Conservation (phyloP, 2,113 vertebrate genomes). For the Girardinichthys multiradiatus region DNA sequence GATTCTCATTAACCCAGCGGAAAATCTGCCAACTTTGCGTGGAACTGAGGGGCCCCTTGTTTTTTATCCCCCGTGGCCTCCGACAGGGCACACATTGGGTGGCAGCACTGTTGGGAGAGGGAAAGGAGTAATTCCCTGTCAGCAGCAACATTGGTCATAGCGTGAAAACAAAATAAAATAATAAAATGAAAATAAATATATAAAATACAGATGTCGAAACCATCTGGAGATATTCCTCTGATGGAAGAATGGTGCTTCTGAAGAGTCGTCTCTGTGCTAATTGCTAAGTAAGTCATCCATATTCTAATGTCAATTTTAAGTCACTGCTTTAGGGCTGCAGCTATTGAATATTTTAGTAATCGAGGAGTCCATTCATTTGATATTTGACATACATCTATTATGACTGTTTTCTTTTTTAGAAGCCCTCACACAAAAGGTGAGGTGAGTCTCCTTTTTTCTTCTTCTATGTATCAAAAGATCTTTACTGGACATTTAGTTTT, state of each 20-base stretch:
- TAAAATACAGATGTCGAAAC: neutral
- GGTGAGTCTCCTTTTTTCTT: too few species aligned
- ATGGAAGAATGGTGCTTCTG: neutral
- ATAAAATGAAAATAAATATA: neutral
- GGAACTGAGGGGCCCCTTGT: slow-evolving; percentile 61
- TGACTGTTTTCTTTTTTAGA: too few species aligned
- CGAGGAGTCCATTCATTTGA: too few species aligned
- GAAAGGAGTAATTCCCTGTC: slow-evolving; percentile 8
- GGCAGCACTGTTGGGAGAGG: slow-evolving; percentile 16
- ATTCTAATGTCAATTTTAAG: too few species aligned
- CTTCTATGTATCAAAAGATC: too few species aligned
- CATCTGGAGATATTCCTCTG: neutral
- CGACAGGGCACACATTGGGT: slow-evolving; percentile 28
- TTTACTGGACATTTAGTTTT: too few species aligned
- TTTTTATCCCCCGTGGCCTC: slow-evolving; percentile 51
- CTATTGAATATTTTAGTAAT: too few species aligned
- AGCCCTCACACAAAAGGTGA: too few species aligned
- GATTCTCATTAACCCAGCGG: slow-evolving; percentile 90
- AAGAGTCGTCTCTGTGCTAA: neutral
- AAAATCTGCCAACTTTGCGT: slow-evolving; percentile 74
- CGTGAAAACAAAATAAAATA: neutral
- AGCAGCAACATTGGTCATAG: neutral
- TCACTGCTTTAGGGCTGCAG: too few species aligned
- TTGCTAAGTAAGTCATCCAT: too few species aligned
- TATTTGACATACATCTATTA: too few species aligned